These are phyloP conservation scores for Dasyornis broadbenti DNA, from an alignment of 2,113 vertebrate genomes.

Conservation along the genomic window DNA sequence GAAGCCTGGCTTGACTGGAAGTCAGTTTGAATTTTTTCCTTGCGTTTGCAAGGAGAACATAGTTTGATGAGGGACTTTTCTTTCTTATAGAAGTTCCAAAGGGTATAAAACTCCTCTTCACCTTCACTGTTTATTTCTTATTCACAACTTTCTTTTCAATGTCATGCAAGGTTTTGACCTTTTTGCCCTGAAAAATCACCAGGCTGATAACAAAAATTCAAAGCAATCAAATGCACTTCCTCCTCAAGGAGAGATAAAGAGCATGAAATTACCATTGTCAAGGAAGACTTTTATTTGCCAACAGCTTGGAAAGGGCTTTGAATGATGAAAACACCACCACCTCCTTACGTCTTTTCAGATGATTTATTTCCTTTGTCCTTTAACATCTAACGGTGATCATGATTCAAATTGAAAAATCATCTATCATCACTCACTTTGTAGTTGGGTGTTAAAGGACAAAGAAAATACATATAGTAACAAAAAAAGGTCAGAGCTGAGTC, in stretches of 20 bases:
- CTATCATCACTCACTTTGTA: slow-evolving; percentile 37
- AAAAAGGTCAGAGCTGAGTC: not conserved
- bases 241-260: not conserved
- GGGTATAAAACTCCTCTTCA: not conserved
- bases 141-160: not conserved
- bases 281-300: slow-evolving; percentile 8
- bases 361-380: slow-evolving; percentile 54
- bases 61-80: not conserved
- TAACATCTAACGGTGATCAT: slow-evolving; percentile 24
- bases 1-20: not conserved
- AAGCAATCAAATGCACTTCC: not conserved
- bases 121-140: not conserved
- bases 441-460: slow-evolving; percentile 28
- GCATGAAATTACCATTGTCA: not conserved
- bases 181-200: not conserved
- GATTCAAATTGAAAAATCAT: slow-evolving; percentile 51
- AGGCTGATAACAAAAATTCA: not conserved
- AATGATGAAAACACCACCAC: slow-evolving; percentile 4
- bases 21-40: not conserved
- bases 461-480: not conserved
- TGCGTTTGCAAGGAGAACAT: not conserved
- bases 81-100: not conserved
- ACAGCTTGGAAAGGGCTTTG: not conserved
- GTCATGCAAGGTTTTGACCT: not conserved
- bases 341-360: slow-evolving; percentile 18